These are phyloP conservation scores for Phocoena phocoena DNA, from an alignment of 2,113 vertebrate genomes.

Conservation along the genomic window DNA sequence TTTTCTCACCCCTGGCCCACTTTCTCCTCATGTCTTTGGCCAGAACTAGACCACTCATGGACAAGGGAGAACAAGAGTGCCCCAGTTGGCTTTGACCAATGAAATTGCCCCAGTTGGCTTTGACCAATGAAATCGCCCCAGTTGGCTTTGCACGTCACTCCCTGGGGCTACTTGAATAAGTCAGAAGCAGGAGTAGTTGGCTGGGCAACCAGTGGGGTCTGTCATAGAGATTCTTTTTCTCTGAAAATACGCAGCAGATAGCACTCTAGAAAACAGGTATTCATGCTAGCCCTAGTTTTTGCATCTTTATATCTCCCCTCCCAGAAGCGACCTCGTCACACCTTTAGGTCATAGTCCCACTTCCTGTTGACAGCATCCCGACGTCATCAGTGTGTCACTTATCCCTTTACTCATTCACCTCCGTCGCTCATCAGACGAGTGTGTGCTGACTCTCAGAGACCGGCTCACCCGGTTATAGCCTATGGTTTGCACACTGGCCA, in stretches of 20 bases:
- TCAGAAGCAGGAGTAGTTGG: background rate
- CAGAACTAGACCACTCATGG: background rate
- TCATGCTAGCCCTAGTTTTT: background rate
- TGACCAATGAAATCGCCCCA: background rate
- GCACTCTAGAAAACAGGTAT: background rate
- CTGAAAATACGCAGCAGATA: background rate
- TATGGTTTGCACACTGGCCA: background rate
- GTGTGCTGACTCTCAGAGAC: background rate
- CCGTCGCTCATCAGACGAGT: background rate
- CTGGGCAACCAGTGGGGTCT: background rate
- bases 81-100: background rate
- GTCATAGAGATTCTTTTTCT: background rate
- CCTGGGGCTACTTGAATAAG: background rate
- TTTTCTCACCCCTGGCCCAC: background rate
- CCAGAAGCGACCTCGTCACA: background rate
- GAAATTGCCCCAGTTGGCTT: background rate
- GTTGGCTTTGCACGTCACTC: background rate
- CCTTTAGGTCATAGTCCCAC: background rate
- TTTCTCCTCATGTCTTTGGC: background rate
- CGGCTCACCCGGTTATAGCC: background rate
- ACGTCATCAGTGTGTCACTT: background rate
- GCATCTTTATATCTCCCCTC: background rate
- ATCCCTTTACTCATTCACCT: background rate
- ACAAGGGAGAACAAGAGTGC: background rate
- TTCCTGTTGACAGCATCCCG: background rate